A percentile compares a stretch with the other conserved stretches of the same genome.
phyloP scores from a whole-genome alignment of 1,140 invertebrate species.

The Drosophila kanapiae region DNA sequence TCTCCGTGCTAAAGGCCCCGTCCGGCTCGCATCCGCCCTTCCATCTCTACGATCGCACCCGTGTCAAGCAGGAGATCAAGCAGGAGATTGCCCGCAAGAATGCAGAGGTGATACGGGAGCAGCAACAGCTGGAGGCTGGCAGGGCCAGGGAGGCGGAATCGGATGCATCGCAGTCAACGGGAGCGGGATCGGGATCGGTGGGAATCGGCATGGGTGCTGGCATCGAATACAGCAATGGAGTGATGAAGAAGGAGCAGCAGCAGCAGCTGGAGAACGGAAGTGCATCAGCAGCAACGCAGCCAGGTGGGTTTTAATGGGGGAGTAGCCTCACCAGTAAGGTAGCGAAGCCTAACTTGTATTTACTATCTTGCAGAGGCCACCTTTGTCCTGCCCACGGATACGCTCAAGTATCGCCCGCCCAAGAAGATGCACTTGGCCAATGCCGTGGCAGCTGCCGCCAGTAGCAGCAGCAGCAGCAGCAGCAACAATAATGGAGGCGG shows the following conservation, averaged over 20 bases:
- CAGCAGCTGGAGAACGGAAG: constrained; percentile 67
- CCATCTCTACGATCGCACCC: constrained; percentile 71
- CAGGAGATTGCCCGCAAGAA: constrained; percentile 80
- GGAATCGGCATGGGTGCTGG: constrained; percentile 31
- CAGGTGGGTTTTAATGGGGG: constrained; percentile 39
- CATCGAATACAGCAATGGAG: constrained; percentile 69
- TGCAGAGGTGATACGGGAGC: constrained; percentile 77
- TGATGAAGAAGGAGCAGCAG: constrained; percentile 74
- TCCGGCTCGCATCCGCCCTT: constrained; percentile 44
- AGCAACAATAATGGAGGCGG: constrained; percentile 6
- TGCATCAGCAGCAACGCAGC: constrained; percentile 35
- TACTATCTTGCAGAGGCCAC: constrained; percentile 58
- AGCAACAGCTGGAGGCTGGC: constrained; percentile 72
- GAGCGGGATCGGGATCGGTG: constrained; percentile 5
- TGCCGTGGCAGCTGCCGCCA: constrained; percentile 77
- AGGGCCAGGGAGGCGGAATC: constrained; percentile 63
- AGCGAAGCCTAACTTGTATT: not conserved
- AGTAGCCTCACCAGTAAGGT: no score
- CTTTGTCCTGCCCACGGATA: constrained; percentile 80
- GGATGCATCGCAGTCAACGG: constrained; percentile 39
- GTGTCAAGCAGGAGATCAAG: constrained; percentile 83
- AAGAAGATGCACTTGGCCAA: constrained; percentile 83
- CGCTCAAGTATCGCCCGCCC: constrained; percentile 78
- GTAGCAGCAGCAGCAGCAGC: constrained; percentile 26
- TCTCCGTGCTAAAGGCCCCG: constrained; percentile 88